Percentiles rank a stretch among this genome's conserved stretches.
phyloP scores from a whole-genome alignment of 2,888 invertebrate species.

The Abrostola triplasia region DNA sequence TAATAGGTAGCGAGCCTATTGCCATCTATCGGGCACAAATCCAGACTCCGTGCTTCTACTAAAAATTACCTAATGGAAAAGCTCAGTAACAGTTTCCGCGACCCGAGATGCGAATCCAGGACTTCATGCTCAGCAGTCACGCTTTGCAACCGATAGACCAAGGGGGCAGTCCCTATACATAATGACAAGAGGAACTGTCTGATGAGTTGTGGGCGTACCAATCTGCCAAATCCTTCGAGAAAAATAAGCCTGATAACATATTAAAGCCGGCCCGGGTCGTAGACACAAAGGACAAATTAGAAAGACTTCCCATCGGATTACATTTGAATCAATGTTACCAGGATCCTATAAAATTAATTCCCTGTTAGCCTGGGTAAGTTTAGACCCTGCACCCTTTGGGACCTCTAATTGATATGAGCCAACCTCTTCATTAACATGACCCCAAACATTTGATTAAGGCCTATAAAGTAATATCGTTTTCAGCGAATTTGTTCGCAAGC shows the following conservation, averaged over 20 bases:
- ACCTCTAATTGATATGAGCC: constrained; percentile 44
- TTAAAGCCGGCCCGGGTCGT: background rate
- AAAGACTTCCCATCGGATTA: constrained; percentile 39
- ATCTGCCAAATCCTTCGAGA: background rate
- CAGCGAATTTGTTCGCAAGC: constrained; percentile 19
- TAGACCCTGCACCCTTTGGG: constrained; percentile 22
- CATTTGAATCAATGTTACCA: constrained; percentile 40
- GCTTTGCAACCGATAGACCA: too few species aligned
- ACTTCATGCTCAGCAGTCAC: too few species aligned
- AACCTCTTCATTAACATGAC: constrained; percentile 44
- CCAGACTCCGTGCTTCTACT: too few species aligned
- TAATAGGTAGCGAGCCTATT: too few species aligned
- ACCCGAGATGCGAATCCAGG: too few species aligned
- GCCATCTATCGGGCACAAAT: too few species aligned
- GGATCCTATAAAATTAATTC: constrained; percentile 46
- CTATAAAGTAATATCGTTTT: constrained; percentile 27
- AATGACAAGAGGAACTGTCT: too few species aligned
- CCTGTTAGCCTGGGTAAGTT: constrained; percentile 6
- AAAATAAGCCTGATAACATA: background rate
- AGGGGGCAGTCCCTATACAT: too few species aligned
- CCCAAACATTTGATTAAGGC: constrained; percentile 40
- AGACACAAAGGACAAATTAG: constrained; percentile 32
- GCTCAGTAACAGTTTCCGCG: too few species aligned
- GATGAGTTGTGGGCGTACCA: background rate
- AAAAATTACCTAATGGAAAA: too few species aligned